These are phyloP conservation scores for Romanogobio albipinnatus DNA, from an alignment of 2,113 vertebrate species.

Conservation along the genomic window DNA sequence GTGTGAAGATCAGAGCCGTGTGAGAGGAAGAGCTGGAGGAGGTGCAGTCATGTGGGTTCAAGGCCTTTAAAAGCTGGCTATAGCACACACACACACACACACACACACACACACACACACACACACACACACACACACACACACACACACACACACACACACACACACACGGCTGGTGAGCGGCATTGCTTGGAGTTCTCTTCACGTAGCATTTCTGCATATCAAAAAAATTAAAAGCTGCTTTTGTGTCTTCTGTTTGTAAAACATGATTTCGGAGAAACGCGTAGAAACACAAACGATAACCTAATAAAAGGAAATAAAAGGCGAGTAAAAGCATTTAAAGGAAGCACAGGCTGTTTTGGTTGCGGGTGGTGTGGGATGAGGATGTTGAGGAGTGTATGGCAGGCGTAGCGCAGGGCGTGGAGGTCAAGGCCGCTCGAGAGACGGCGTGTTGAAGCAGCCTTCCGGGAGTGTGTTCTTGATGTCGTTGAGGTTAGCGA, in stretches of 20 bases:
- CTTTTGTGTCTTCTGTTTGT: slow-evolving; percentile 46
- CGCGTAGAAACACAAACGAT: slow-evolving; percentile 40
- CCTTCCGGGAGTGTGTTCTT: slow-evolving; percentile 90
- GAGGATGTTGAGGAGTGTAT: neutral
- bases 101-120: neutral
- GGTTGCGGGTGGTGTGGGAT: slow-evolving; percentile 80
- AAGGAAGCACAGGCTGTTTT: slow-evolving; percentile 71
- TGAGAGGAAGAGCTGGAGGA: slow-evolving; percentile 35
- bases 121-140: neutral
- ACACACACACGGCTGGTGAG: slow-evolving; percentile 28
- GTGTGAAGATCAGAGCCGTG: neutral
- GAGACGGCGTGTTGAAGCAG: slow-evolving; percentile 95
- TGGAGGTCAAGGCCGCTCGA: slow-evolving; percentile 83
- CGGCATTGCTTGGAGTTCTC: slow-evolving; percentile 49
- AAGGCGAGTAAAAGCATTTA: slow-evolving; percentile 40
- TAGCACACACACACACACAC: neutral
- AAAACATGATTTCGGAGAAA: slow-evolving; percentile 38
- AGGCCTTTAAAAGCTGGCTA: slow-evolving; percentile 45
- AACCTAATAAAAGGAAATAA: slow-evolving; percentile 51
- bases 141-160: neutral
- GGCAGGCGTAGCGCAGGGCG: neutral
- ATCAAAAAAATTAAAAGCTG: slow-evolving; percentile 52
- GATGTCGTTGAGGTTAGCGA: slow-evolving; percentile 94
- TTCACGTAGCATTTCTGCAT: slow-evolving; percentile 50
- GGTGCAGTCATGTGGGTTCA: slow-evolving; percentile 72